Base-by-base conservation (phyloP, 2,113 vertebrate genomes). In the Pseudopodoces humilis region DNA sequence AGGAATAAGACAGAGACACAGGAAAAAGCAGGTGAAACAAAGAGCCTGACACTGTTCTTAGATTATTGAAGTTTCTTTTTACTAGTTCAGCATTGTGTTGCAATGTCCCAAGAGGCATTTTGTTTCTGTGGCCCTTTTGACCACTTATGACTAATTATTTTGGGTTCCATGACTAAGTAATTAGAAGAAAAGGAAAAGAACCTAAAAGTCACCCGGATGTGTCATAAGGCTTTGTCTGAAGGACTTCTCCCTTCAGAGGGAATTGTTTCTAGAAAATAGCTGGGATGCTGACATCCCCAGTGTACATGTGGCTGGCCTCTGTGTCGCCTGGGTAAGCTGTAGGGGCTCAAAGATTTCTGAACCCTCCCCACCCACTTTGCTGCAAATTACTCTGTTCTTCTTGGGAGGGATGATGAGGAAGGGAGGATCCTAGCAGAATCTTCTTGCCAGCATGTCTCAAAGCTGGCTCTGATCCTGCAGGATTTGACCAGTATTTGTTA, bases 261-360 rank as follows among this genome's bases (percentile, higher is more conserved):
- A 92, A 93, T 94, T 96, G 92, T 95, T 96, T 93, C 86, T 95
- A 93, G 92, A 96, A 95, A 96, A 97, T 90, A 88, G 81, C 50
- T 86, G 76, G 62, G 83, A 62, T 1, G 15, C 35, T 95, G 90
- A 35, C 90, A 93, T 63, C 76, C 56, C 69, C 69, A 75, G 56
- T 53, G n/a, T 49, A 46, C 49, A 52, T 94, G 76, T 78, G 72
- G 92, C 76, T 86, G 65, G 68, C 83, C 90, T 86, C 56, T 37
- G 8, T 76, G 86, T 82, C 46, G 62, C 89, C 86, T 2, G 7
- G 65, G 69, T 85, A 88, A 88, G 81, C 83, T 64, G 68, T 41
- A 83, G 68, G 76, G 71, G n/a, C 82, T 90, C 55, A 83, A 88
- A 75, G 60, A 83, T 64, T 96, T 90, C 85, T 68, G 85, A 93